Conservation (phyloP, 2,888 invertebrate species). For the Eucera pruinosa region DNA sequence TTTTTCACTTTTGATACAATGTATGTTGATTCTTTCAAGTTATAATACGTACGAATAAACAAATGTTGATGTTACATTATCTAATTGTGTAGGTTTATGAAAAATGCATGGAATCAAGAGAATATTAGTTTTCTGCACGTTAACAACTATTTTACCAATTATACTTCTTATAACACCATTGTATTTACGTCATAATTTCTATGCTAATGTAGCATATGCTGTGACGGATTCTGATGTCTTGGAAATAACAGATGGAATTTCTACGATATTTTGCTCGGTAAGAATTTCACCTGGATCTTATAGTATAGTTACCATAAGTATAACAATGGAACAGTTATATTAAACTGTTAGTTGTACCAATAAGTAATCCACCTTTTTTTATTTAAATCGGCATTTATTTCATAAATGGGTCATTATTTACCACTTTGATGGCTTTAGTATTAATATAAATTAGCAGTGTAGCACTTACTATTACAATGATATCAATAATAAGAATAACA, state of each 20-base stretch:
- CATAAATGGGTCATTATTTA: too few relatives aligned
- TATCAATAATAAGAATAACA: too few relatives aligned
- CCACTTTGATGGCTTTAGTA: too few relatives aligned
- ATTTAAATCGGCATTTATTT: too few relatives aligned
- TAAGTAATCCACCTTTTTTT: too few relatives aligned
- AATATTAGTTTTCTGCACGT: constrained; percentile 91
- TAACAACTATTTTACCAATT: constrained; percentile 91
- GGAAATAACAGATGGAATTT: constrained; percentile 92
- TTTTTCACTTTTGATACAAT: constrained; percentile 13
- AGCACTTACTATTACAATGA: too few relatives aligned
- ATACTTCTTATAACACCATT: constrained; percentile 91
- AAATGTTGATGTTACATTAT: neutral
- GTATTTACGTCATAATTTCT: constrained; percentile 90
- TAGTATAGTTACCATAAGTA: constrained; percentile 1
- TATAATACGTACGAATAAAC: neutral
- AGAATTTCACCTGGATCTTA: constrained; percentile 35
- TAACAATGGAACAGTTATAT: too few relatives aligned
- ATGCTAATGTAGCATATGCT: constrained; percentile 91
- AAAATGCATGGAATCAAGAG: constrained; percentile 93
- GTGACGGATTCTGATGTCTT: constrained; percentile 94
- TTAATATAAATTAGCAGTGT: too few relatives aligned
- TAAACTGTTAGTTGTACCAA: too few relatives aligned
- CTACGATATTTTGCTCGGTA: constrained; percentile 91
- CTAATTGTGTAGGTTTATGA: constrained; percentile 26
- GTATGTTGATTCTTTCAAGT: neutral